Evolutionary conservation across 1,140 invertebrate species (phyloP), one percentile per base, ranked within the genome.

Genomic region (Lucilia sericata): DNA sequence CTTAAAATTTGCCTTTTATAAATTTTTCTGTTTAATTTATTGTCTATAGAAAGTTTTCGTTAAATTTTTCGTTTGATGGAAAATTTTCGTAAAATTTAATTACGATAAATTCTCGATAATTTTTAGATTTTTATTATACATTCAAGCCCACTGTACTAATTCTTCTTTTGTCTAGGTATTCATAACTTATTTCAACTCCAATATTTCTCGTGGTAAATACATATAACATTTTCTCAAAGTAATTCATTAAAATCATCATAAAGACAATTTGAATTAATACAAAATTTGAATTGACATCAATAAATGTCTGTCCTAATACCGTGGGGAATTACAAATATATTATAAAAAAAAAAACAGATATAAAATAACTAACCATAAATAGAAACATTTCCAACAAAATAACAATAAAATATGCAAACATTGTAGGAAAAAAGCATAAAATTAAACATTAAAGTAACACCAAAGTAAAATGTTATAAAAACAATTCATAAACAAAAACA

Each of bases 221-320:
- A n/a, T n/a, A 60, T 17, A 60, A 7, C 17, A 14, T 17, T 60
- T 60, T 60, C 14, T 42, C 14, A 60, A 60, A 60, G 55, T 14
- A 60, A 60, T 60, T 60, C 55, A 60, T 60, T 60, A 60, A 60
- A 60, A n/a, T n/a, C 13, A 60, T n/a, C 55, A 60, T 60, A 17
- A 60, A 60, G 17, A 60, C n/a, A 7, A 60, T 60, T 60, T n/a
- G 55, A 60, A 60, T 60, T 60, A 60, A 60, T n/a, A n/a, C 17
- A 60, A 60, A 30, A 60, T 60, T n/a, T 60, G n/a, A n/a, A 60
- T 60, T 60, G 14, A 17, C 14, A n/a, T 60, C 55, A 60, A 60
- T 17, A 60, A 60, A 60, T 60, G 55, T 60, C 55, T 60, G 42
- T 60, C 13, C 2, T 7, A 60, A 12, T 17, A 60, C 51, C 4